These are phyloP conservation scores for Chlorospingus flavigularis DNA, from an alignment of 2,797 vertebrate species.

Conservation along the genomic window DNA sequence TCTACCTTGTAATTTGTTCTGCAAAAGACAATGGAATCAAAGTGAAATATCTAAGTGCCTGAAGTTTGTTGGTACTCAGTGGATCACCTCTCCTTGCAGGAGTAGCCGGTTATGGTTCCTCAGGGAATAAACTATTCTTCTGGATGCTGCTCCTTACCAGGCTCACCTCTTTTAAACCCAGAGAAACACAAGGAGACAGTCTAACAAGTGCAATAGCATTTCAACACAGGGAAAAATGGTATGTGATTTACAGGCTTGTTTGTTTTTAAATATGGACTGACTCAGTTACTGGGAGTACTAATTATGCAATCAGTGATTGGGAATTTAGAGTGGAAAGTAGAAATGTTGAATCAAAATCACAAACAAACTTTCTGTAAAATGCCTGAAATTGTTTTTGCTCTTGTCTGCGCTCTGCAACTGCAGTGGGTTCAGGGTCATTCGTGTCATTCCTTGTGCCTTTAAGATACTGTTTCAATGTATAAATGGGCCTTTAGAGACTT, in stretches of 20 bases:
- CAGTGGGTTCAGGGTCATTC: background rate
- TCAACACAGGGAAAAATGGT: background rate
- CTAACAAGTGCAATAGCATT: constrained; percentile 1
- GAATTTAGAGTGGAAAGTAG: background rate
- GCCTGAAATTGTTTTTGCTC: background rate
- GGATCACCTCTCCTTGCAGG: background rate
- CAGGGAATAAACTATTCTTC: background rate
- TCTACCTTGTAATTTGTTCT: background rate
- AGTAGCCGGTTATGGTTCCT: background rate
- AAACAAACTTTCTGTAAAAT: background rate
- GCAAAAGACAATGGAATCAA: background rate
- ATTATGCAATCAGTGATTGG: background rate
- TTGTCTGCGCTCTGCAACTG: background rate
- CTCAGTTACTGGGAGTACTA: constrained; percentile 3
- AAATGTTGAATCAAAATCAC: background rate
- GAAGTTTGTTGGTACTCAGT: background rate
- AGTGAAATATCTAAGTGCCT: constrained; percentile 24
- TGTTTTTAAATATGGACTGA: constrained; percentile 37
- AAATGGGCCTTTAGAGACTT: constrained; percentile 24
- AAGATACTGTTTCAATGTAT: constrained; percentile 27
- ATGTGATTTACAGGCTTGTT: background rate
- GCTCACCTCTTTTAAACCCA: background rate
- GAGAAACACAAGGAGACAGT: background rate
- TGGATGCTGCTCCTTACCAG: background rate
- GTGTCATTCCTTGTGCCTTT: background rate